Evolutionary conservation across 2,797 vertebrate genomes (phyloP), one percentile per base, ranked within the genome.

Genomic region (Hypotaenidia philippensis): DNA sequence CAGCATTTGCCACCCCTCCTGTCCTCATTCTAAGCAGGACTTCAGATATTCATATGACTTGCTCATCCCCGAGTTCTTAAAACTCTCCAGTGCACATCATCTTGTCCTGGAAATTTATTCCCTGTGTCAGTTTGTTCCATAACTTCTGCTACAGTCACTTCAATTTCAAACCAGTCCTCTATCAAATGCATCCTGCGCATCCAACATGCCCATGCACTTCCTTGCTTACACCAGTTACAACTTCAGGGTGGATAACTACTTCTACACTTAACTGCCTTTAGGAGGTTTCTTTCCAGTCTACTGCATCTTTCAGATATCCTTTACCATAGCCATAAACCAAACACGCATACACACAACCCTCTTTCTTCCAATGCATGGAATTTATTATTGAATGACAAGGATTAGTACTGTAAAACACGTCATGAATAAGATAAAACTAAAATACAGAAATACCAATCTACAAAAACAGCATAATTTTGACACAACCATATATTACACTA

Each of bases 341-440:
- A 75, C 21, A 55, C 21, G 36, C 34, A 13, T 16, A n/a, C 13
- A 16, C 18, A 11, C 32, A 5, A 2, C 10, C 5, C 32, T 20
- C 44, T 57, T 68, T 68, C 26, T 20, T 69, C 47, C 3, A 1
- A 19, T 9, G 6, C 11, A 27, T 50, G 71, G 49, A 49, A 34
- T 65, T 53, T 75, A 53, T 40, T 64, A 47, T 1, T 15, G 31
- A 81, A 50, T 55, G 59, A 84, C 31, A 87, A 65, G 50, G 29
- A 65, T 52, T 74, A 93, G 44, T 69, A 92, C 41, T 72, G 84
- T 57, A 89, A 94, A 94, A 85, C 11, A 63, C 20, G 76, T 40
- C 17, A 56, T 21, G 34, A 82, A 5, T 36, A 88, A 53, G 41
- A 69, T 27, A 38, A 68, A 92, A 66, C 20, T 53, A 83, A 89